These are phyloP conservation scores for Coreoperca whiteheadi DNA, from an alignment of 2,113 vertebrate species.

Conservation along the genomic window DNA sequence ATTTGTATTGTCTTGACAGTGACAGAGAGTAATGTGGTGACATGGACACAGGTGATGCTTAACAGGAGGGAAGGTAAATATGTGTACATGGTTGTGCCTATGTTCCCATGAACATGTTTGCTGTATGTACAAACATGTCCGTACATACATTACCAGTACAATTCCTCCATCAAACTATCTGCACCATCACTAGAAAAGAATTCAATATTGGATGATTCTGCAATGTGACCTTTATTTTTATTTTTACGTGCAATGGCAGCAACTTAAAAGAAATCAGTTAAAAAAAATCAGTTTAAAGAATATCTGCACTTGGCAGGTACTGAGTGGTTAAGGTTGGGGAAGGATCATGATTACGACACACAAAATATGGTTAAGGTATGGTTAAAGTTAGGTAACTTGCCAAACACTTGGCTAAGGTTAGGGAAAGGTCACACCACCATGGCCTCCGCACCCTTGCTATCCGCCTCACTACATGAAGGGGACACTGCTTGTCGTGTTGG, in stretches of 20 bases:
- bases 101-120: background rate
- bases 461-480: background rate
- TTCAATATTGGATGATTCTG: background rate
- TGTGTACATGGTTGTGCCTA: background rate
- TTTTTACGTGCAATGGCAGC: background rate
- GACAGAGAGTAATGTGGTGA: slow-evolving; percentile 25
- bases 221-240: background rate
- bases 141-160: background rate
- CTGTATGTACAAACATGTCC: background rate
- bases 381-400: background rate
- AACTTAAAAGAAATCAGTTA: too few relatives aligned
- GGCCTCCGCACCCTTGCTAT: background rate
- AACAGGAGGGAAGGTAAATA: background rate
- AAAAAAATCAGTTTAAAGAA: background rate
- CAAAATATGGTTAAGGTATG: background rate
- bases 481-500: background rate
- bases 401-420: background rate
- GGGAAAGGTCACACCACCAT: background rate
- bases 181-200: background rate
- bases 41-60: background rate
- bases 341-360: background rate
- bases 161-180: background rate
- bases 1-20: background rate
- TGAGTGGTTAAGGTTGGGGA: background rate
- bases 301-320: background rate